Evolutionary conservation across 1,140 invertebrate genomes (phyloP), one percentile per base, ranked within the genome.

Genomic region (Camponotus pennsylvanicus): DNA sequence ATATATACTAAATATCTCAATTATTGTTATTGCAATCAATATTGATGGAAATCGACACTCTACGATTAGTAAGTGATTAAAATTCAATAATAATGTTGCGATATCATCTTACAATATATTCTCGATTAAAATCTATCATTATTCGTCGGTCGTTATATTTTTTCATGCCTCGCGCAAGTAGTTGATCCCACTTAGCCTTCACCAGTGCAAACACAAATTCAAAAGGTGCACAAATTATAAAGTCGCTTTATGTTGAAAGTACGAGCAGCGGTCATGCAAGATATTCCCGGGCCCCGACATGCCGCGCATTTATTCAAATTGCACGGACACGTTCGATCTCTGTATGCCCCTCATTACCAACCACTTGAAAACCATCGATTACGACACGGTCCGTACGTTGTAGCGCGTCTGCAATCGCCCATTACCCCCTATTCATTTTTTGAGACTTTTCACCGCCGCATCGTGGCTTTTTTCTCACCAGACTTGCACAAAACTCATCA

Each of bases 271-370:
- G 66, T 89, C 88, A 71, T 85, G 87, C 88, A 70, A 80, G 76
- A 18, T 66, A 64, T 75, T 15, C 75, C 37, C n/a, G 57, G 9
- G 55, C 64, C 57, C 61, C 69, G 61, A 49, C 15, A 40, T 37
- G 21, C 52, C 64, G 88, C 66, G 61, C 61, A 63, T 87, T 90
- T 89, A 90, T 90, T 87, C 88, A 89, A 90, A 90, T 90, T 90
- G 85, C 59, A 49, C 57, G 34, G 32, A 71, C 55, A 49, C 73
- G 55, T 66, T 82, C 71, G 32, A 64, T 78, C 40, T 78, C 40
- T 52, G 49, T 67, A 45, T 78, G 67, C 69, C 61, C 52, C 52
- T 89, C 71, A 90, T 88, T 88, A 88, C 34, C 57, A 42, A 37
- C 42, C 78, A 71, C 59, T 63, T 55, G 59, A 57, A 75, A 88